Base-by-base conservation (phyloP, 2,888 invertebrate species). In the Scaptomyza tumidula region DNA sequence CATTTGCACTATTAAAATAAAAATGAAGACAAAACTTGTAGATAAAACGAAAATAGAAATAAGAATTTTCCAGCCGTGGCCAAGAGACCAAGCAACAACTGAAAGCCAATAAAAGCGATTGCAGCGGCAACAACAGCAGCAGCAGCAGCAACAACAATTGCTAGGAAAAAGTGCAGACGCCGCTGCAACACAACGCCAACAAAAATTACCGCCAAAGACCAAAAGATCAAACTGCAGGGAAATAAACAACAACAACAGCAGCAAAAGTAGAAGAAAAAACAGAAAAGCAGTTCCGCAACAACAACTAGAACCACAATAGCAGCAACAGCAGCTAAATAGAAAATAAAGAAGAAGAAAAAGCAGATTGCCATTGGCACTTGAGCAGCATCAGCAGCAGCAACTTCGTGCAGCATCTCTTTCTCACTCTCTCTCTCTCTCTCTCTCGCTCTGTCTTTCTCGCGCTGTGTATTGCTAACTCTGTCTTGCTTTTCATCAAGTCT, bases 201-300 rank as follows among this genome's bases (percentile, higher is more conserved):
- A 80, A 89, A 86, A 86, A 89, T 86, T 89, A 86, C 89, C 86
- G 89, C 86, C 86, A 86, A 85, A 86, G 86, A 87, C 86, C 89
- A 87, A 86, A 89, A 86, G 86, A 86, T 86, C 86, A 86, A 86
- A 80, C 82, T 75, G 71, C 74, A 80, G 62, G 72, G 85, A 89
- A 89, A 86, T 89, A 84, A 89, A 89, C 89, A 84, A 87, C 89
- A 84, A 87, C 86, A 85, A 60, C 71, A 70, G 33, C 82, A 59
- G 29, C 61, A 56, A 14, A 50, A 70, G 6, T 49, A 61, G 0
- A 64, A 67, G 6, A 53, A 61, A 11, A 54, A 70, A 13, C 59
- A 52, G 52, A 52, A 52, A 52, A 52, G 52, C 52, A 39, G 52
- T 52, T 52, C 52, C 39, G 7, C 65, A 54, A 16, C 52, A 66